phyloP scores from a whole-genome alignment of 2,797 vertebrate genomes.

The Enteromius viviparus region DNA sequence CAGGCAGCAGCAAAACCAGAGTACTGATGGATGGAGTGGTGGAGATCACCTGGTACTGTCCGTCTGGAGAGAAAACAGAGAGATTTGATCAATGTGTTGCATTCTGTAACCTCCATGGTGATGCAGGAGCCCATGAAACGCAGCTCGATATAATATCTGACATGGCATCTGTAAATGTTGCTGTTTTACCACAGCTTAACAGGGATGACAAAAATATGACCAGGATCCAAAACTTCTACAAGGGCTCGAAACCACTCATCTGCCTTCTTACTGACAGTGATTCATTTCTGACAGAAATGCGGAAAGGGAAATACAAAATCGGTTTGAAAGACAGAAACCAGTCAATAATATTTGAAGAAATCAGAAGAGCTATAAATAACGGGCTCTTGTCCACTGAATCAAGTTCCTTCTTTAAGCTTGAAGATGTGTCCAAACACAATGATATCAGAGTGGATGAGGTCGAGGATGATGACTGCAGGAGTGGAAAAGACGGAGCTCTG shows the following conservation, averaged over 20 bases:
- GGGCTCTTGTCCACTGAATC: neutral
- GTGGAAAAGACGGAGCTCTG: neutral
- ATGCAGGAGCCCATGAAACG: neutral
- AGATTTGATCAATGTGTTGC: slow-evolving; percentile 69
- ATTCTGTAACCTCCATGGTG: neutral
- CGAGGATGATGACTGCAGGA: neutral
- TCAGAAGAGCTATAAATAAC: neutral
- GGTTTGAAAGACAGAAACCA: neutral
- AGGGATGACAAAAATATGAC: neutral
- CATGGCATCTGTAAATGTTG: slow-evolving; percentile 62
- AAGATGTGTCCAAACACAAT: neutral
- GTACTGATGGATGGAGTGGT: neutral
- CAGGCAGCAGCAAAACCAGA: slow-evolving; percentile 8
- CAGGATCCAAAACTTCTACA: neutral
- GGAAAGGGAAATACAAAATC: neutral
- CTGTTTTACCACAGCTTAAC: neutral
- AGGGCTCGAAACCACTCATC: neutral
- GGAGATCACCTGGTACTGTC: slow-evolving; percentile 80
- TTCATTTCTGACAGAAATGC: no score
- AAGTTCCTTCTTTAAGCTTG: neutral
- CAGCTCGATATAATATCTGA: slow-evolving; percentile 61
- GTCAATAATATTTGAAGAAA: neutral
- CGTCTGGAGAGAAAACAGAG: slow-evolving; percentile 62
- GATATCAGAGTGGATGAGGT: neutral
- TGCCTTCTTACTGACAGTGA: no score